A percentile compares a stretch with the other conserved stretches of the same genome.
These are phyloP conservation scores for Apis florea DNA, from an alignment of 1,140 invertebrate species.

Conservation along the genomic window DNA sequence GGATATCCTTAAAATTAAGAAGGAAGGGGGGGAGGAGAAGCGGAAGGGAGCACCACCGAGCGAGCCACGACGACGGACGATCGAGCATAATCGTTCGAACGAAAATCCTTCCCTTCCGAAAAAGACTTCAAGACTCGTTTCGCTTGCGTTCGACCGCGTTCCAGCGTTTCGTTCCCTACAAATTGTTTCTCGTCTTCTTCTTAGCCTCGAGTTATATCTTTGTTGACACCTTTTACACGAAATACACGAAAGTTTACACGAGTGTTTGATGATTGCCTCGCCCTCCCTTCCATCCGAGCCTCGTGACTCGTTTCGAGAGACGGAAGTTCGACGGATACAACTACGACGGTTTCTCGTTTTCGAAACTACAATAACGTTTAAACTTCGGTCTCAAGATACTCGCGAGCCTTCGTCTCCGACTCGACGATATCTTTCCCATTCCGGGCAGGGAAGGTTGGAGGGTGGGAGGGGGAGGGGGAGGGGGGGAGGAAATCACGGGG, in stretches of 20 bases:
- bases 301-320: not conserved
- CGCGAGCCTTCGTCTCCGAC: not conserved
- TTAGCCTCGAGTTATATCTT: constrained; percentile 49
- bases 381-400: constrained; percentile 44
- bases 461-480: not conserved
- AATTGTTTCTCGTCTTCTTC: constrained; percentile 55
- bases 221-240: constrained; percentile 55
- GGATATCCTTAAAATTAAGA: constrained; percentile 50
- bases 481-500: not conserved
- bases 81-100: not conserved
- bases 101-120: not conserved
- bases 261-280: constrained; percentile 49
- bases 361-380: constrained; percentile 48
- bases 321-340: constrained; percentile 30
- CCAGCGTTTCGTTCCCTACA: not conserved
- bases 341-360: constrained; percentile 22
- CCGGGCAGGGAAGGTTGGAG: constrained; percentile 18
- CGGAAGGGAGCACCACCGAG: not conserved
- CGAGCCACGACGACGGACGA: not conserved
- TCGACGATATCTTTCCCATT: constrained; percentile 16
- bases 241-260: constrained; percentile 61
- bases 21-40: constrained; percentile 26
- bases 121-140: no score
- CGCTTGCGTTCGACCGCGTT: no score
- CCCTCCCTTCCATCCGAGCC: constrained; percentile 41